phyloP scores from a whole-genome alignment of 2,113 vertebrate species.

The western clawed frog (Xenopus tropicalis) region UCB_Xtro_10.0 CM004443.2:6317001-6317500 shows the following conservation, averaged over 20 bases:
- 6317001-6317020: too few relatives aligned
- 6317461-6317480: not conserved
- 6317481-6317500: conserved; percentile 7
- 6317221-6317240: not conserved
- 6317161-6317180: not conserved
- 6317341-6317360: not conserved
- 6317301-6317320: not conserved
- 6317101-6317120: too few relatives aligned
- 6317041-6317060: too few relatives aligned
- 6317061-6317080: too few relatives aligned
- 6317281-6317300: not conserved
- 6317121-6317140: too few relatives aligned
- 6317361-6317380: conserved; percentile 14
- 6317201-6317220: not conserved
- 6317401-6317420: conserved; percentile 2
- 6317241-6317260: not conserved
- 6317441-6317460: not conserved
- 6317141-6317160: too few relatives aligned
- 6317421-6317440: not conserved
- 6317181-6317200: conserved; percentile 10
- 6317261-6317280: too few relatives aligned
- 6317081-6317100: too few relatives aligned
- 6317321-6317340: not conserved
- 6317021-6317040: too few relatives aligned
- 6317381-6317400: not conserved